Conservation (phyloP, 2,888 invertebrate species). For the Sipha maydis region DNA sequence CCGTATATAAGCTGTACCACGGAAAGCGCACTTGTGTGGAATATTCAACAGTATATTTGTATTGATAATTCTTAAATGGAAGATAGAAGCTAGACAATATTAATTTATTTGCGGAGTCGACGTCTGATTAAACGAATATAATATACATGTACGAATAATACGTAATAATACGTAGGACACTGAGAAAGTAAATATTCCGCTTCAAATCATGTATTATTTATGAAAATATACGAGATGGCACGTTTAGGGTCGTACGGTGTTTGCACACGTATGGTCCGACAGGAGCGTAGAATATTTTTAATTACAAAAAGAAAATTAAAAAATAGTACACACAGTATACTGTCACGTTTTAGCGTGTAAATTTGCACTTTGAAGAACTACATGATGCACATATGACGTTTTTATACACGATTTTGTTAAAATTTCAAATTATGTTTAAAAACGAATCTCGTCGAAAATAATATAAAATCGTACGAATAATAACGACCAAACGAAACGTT, state of each 20-base stretch:
- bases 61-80: constrained; percentile 17
- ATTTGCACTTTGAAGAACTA: neutral
- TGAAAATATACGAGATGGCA: neutral
- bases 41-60: constrained; percentile 31
- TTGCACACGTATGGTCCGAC: too few relatives aligned
- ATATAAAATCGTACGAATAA: too few relatives aligned
- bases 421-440: too few relatives aligned
- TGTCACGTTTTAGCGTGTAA: neutral
- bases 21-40: neutral
- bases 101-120: neutral
- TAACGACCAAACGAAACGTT: too few relatives aligned
- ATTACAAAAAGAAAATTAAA: neutral
- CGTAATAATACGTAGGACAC: neutral
- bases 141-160: neutral
- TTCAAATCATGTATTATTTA: neutral
- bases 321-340: neutral
- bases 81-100: constrained; percentile 6
- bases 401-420: neutral
- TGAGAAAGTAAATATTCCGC: neutral
- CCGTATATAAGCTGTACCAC: neutral
- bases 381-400: neutral
- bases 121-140: neutral
- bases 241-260: too few relatives aligned
- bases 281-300: neutral
- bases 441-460: too few relatives aligned